Evolutionary conservation across 2,113 vertebrate genomes (phyloP).

Genomic region (Carassius auratus): DNA sequence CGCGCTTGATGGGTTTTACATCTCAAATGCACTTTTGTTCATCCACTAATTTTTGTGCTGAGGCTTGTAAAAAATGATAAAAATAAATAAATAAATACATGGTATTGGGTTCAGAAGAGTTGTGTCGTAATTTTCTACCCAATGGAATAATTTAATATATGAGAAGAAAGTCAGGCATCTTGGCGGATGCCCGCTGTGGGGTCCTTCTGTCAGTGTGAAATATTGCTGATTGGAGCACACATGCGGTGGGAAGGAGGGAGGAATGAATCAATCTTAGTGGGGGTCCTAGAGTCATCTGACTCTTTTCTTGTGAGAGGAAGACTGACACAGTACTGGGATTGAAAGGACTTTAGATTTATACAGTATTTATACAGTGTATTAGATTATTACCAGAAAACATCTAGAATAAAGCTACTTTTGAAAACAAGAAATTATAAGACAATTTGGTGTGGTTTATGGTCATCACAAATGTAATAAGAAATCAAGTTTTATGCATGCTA

Average conservation of each 20-base stretch:
- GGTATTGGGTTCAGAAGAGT: background rate
- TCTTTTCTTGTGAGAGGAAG: conserved; percentile 50
- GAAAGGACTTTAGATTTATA: conserved; percentile 16
- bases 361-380: background rate
- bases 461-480: background rate
- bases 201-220: conserved; percentile 80
- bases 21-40: background rate
- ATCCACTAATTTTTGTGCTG: background rate
- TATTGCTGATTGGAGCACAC: conserved; percentile 75
- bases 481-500: background rate
- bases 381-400: too few species aligned
- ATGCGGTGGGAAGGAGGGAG: conserved; percentile 70
- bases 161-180: conserved; percentile 51
- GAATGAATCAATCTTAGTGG: conserved; percentile 74
- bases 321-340: conserved; percentile 36
- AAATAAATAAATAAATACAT: background rate
- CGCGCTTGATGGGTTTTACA: conserved; percentile 49
- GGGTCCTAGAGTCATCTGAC: conserved; percentile 73
- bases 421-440: too few species aligned
- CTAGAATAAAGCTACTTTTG: too few species aligned
- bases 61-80: background rate
- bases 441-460: background rate
- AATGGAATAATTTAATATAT: conserved; percentile 61
- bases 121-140: conserved; percentile 16
- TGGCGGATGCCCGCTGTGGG: conserved; percentile 71